Conservation (phyloP, 2,113 vertebrate species). For the Holacanthus passer region DNA sequence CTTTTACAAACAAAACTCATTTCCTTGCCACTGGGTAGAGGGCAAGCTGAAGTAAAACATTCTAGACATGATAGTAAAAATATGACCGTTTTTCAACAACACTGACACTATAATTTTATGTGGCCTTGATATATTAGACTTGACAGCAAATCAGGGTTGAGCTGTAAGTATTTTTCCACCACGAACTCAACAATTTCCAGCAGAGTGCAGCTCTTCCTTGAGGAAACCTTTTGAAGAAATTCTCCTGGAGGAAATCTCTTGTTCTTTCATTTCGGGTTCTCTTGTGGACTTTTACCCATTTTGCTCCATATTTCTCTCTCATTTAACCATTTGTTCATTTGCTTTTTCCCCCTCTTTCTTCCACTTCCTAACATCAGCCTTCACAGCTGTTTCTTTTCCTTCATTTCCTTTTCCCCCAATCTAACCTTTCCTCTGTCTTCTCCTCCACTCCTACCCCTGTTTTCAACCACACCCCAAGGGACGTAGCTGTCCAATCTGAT, state of each 20-base stretch:
- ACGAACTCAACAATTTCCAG: constrained; percentile 33
- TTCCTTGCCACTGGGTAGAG: constrained; percentile 41
- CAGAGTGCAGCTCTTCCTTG: constrained; percentile 32
- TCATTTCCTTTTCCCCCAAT: constrained; percentile 18
- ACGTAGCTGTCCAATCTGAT: constrained; percentile 59
- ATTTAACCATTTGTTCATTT: constrained; percentile 20
- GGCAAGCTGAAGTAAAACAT: constrained; percentile 52
- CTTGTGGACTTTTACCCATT: not conserved
- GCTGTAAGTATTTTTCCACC: constrained; percentile 56
- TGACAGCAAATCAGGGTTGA: constrained; percentile 72
- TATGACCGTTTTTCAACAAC: constrained; percentile 47
- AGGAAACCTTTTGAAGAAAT: constrained; percentile 50
- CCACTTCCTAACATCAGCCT: not conserved
- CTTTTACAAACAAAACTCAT: constrained; percentile 45
- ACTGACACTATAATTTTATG: constrained; percentile 56
- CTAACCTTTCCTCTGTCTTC: constrained; percentile 18
- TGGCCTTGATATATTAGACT: constrained; percentile 66
- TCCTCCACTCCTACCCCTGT: constrained; percentile 19
- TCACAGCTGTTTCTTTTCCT: constrained; percentile 20
- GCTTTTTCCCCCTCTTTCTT: not conserved
- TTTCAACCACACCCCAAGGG: constrained; percentile 65
- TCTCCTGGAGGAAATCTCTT: constrained; percentile 33
- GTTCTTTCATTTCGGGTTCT: constrained; percentile 31
- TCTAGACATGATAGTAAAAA: constrained; percentile 43
- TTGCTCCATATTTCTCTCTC: constrained; percentile 4